Conservation (phyloP, 2,888 invertebrate species). For the Boloria euphrosyne region DNA sequence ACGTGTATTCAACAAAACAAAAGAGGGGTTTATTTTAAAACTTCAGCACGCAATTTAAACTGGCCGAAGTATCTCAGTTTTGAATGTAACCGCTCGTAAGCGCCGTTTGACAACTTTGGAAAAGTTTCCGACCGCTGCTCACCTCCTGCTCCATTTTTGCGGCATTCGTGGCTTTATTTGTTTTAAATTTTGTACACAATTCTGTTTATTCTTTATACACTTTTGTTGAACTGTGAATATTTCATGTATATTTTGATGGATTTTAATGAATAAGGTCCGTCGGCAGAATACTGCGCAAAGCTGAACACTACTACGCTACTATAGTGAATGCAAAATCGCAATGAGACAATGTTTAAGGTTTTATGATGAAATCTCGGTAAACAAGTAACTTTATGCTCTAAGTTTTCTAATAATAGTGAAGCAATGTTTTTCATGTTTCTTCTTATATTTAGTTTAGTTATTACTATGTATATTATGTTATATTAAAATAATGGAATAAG, state of each 20-base stretch:
- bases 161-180: conserved; percentile 25
- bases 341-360: too few relatives aligned
- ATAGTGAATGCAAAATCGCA: too few relatives aligned
- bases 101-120: conserved; percentile 28
- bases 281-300: too few relatives aligned
- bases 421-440: too few relatives aligned
- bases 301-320: too few relatives aligned
- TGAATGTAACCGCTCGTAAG: conserved; percentile 31
- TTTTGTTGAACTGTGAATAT: conserved; percentile 10
- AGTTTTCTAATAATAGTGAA: too few relatives aligned
- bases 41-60: conserved; percentile 24
- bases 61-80: conserved; percentile 26
- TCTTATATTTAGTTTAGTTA: too few relatives aligned
- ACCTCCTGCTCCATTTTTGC: conserved; percentile 30
- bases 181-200: conserved; percentile 19
- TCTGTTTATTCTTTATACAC: conserved; percentile 2
- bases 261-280: too few relatives aligned
- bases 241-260: conserved; percentile 1
- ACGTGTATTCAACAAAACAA: conserved; percentile 13
- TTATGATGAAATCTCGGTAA: too few relatives aligned
- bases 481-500: too few relatives aligned
- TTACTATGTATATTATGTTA: too few relatives aligned
- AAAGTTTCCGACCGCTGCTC: conserved; percentile 25
- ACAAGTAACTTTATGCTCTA: too few relatives aligned
- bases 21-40: conserved; percentile 21